Evolutionary conservation across 2,888 invertebrate species (phyloP), one percentile per base, ranked within the genome.

Genomic region (Aporophyla nigra): DNA sequence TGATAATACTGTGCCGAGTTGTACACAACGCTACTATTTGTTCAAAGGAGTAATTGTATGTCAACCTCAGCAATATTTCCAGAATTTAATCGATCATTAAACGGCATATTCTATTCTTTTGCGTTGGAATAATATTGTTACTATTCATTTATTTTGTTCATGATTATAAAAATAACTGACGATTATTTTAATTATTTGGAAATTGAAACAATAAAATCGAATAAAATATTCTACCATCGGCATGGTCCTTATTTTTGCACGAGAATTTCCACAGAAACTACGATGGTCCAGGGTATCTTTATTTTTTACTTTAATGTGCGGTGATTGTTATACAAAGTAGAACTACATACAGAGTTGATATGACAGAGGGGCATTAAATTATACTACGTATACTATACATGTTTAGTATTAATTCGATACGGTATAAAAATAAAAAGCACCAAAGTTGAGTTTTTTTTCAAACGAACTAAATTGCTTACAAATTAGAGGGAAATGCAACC

Each of bases 241-340:
- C 14, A 33, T 33, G 27, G 16, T 66, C 14, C 27, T 56, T 69
- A 59, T 27, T 59, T 69, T 59, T 27, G 59, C 59, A 69, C 27
- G 19, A 27, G 7, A 27, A 14, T 27, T 58, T 21, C 19, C 19
- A 24, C 19, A n/a, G 24, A 27, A 43, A 27, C 5, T 21, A 67
- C 27, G 21, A 43, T 53, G 53, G 16, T 53, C 43, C 12, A 7
- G 12, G 43, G 16, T 53, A 16, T 6, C 14, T 27, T 43, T 53
- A 43, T 43, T 9, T 71, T 65, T 16, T 27, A 14, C 10, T 24
- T 40, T 53, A 16, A 27, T 71, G 24, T 7, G 40, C 12, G 16
- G 27, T 67, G 16, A 24, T 53, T 65, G 49, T 65, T 65, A 24
- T 12, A 24, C 63, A 46, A 46, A 24, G n/a, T 63, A 63, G 63